Evolutionary conservation across 1,140 invertebrate species (phyloP), one percentile per base, ranked within the genome.

Genomic region (Cotesia typhae): DNA sequence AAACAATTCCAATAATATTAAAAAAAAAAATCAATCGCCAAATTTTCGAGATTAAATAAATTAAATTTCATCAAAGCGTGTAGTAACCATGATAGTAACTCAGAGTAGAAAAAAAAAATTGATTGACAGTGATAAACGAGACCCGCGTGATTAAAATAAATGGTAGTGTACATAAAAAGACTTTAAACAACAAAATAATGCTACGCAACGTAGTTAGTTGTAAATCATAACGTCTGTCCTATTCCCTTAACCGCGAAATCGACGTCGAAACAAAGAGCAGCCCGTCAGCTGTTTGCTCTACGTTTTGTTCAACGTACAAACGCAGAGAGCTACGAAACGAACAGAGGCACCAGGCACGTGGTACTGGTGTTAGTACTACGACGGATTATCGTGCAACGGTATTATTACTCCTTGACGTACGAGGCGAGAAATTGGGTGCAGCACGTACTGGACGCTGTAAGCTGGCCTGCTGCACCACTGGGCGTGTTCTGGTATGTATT

Each of bases 351-450:
- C 14, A 14, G 14, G 14, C 14, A 14, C 14, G 20, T 28, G 20
- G 20, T 28, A 28, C 20, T 28, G 2, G 20, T 28, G 2, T 28
- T 28, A 28, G 20, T 28, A 0, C 20, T 65, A 63, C 60, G 47
- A 53, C 53, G 61, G 68, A 51, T 63, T 61, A 70, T 60, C 61
- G 51, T 71, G 52, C 63, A 63, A 52, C 61, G 61, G 47, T 65
- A 63, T 69, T 61, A 52, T 51, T 66, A 73, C 53, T 69, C 37
- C 6, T 47, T 73, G 67, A 69, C 67, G 67, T 70, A 55, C 52
- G 67, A 66, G 67, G 41, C 53, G 72, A 73, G 72, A 64, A 69
- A 73, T 64, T 70, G 72, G 72, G 72, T 70, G 72, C 67, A 73
- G 72, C 61, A 70, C 63, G 52, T 65, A 47, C 38, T 41, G 36